Evolutionary conservation across 1,140 invertebrate genomes (phyloP).

Genomic region (Pseudomyrmex pallidus): DNA sequence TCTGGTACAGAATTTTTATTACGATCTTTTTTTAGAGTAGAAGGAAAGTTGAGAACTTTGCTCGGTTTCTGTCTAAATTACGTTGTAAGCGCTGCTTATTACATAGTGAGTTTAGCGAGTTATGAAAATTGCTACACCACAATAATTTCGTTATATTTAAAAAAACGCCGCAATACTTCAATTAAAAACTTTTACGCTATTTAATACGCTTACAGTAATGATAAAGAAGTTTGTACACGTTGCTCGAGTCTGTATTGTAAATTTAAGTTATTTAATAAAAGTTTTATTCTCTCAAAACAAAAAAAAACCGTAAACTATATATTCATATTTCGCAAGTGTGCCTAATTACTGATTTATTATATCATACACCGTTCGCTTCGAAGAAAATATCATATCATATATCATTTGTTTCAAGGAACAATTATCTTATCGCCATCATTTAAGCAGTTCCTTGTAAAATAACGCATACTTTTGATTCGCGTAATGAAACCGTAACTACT

Average conservation of each 20-base stretch:
- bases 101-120: slow-evolving; percentile 5
- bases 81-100: slow-evolving; percentile 4
- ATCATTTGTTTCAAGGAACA: neutral
- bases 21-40: slow-evolving; percentile 36
- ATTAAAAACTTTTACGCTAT: no score
- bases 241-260: neutral
- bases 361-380: no score
- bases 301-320: no score
- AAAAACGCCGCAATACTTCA: no score
- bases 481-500: slow-evolving; percentile 52
- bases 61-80: slow-evolving; percentile 39
- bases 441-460: slow-evolving; percentile 1
- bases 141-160: slow-evolving; percentile 11
- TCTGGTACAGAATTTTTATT: slow-evolving; percentile 57
- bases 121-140: slow-evolving; percentile 6
- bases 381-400: no score
- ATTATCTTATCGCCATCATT: neutral
- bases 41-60: slow-evolving; percentile 38
- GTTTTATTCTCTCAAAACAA: no score
- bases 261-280: no score
- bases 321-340: no score
- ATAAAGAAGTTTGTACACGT: no score
- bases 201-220: no score
- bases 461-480: slow-evolving; percentile 19
- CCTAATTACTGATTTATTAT: no score